Base-by-base conservation (phyloP, 2,888 invertebrate genomes). In the Theretra japonica region DNA sequence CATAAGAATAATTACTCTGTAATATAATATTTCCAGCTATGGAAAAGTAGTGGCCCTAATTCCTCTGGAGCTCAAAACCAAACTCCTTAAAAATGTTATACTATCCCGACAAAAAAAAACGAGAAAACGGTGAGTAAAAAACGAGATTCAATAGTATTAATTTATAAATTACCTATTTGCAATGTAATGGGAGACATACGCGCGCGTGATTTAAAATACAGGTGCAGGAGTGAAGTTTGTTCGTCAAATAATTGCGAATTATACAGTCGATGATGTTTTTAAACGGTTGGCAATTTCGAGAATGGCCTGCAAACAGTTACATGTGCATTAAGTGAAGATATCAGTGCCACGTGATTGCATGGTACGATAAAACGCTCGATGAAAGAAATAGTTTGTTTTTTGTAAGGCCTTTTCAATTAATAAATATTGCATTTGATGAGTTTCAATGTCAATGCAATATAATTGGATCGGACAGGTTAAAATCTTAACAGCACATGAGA, bases 181-280 rank as follows among this genome's bases (percentile, higher is more conserved):
- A 75, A 76, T 72, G 75, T 79, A 78, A 77, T 77, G 76, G 71
- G 28, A 68, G 79, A 72, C 15, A 74, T 80, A 78, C 80, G 79
- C 77, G 72, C 76, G 73, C 79, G 79, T 81, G 85, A 82, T 82
- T 84, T 81, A 82, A 86, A 83, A 80, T 81, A 83, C 86, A 86
- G 86, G 86, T 86, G 86, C 81, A 71, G 73, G 74, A 25, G 74
- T 75, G 73, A 69, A 74, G 72, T 72, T 73, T 70, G 68, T 56
- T 70, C 78, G 73, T 72, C 76, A 81, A 81, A 81, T 84, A 84
- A 84, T 85, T 82, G 80, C 80, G 77, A 80, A 80, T 81, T 82
- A 82, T 81, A 76, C 74, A 74, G 50, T 71, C 70, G 73, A 71
- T 73, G 68, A 79, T 79, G 76, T 73, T 78, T 48, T 80, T 80